Conservation (phyloP, 2,113 vertebrate species). For the Hucho hucho region DNA sequence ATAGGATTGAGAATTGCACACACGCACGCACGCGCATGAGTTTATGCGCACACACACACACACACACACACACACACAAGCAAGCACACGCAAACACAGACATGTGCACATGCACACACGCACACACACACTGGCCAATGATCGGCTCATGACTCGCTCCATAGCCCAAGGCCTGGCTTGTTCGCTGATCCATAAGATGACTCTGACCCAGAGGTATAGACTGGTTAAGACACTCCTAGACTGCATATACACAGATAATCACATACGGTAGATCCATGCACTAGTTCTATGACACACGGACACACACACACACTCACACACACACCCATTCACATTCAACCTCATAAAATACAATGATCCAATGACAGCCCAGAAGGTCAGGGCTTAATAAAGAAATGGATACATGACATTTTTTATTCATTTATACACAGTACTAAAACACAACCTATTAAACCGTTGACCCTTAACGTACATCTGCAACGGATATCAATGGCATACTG, state of each 20-base stretch:
- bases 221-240: neutral
- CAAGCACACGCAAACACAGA: too few species aligned
- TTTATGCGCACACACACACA: neutral
- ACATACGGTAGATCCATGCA: constrained; percentile 15
- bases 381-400: neutral
- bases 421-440: neutral
- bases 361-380: neutral
- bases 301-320: constrained; percentile 8
- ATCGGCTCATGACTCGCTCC: constrained; percentile 58
- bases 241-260: constrained; percentile 7
- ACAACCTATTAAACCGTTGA: too few species aligned
- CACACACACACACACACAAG: too few species aligned
- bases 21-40: neutral
- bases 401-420: neutral
- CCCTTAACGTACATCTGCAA: too few species aligned
- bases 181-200: constrained; percentile 49
- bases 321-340: neutral
- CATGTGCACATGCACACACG: too few species aligned
- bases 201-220: constrained; percentile 2
- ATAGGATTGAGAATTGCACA: constrained; percentile 6
- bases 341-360: neutral
- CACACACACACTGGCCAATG: constrained; percentile 26
- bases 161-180: constrained; percentile 42
- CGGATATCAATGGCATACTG: too few species aligned
- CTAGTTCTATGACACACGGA: neutral